phyloP scores from a whole-genome alignment of 2,888 invertebrate genomes.

The Cryptocheilus praepositus region DNA sequence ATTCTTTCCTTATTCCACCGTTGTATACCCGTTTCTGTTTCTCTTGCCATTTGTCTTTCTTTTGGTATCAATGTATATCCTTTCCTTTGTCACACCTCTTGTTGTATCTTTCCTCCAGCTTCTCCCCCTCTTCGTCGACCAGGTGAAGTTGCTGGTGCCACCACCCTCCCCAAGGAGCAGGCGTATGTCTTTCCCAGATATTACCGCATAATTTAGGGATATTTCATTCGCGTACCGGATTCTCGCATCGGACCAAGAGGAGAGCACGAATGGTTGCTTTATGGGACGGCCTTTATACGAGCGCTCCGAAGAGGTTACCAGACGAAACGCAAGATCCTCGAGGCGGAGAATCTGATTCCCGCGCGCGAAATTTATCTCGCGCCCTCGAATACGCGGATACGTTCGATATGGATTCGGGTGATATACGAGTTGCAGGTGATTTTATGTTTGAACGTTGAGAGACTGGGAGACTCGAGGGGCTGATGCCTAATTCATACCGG shows the following conservation, averaged over 20 bases:
- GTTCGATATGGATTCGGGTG: too few species aligned
- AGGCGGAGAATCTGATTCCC: constrained; percentile 1
- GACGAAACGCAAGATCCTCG: constrained; percentile 18
- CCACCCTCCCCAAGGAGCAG: constrained; percentile 41
- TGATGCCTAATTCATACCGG: too few species aligned
- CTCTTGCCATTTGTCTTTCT: too few species aligned
- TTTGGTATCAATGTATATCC: too few species aligned
- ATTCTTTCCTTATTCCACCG: too few species aligned
- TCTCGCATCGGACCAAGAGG: constrained; percentile 15
- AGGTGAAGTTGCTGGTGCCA: constrained; percentile 49
- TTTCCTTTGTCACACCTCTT: too few species aligned
- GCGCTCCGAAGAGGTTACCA: constrained; percentile 30
- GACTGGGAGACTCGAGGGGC: too few species aligned
- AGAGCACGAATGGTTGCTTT: constrained; percentile 3
- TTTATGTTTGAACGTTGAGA: too few species aligned
- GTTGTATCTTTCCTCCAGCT: constrained; percentile 41
- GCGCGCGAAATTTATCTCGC: constrained; percentile 15
- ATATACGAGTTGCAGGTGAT: too few species aligned
- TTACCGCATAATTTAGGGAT: constrained; percentile 69
- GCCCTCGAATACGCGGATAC: not conserved
- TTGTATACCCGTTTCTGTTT: too few species aligned
- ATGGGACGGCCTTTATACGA: constrained; percentile 20
- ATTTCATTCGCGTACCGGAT: constrained; percentile 57
- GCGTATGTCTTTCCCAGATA: constrained; percentile 60
- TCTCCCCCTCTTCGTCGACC: constrained; percentile 36